Base-by-base conservation (phyloP, 2,113 vertebrate species). In the Delphinus delphis region DNA sequence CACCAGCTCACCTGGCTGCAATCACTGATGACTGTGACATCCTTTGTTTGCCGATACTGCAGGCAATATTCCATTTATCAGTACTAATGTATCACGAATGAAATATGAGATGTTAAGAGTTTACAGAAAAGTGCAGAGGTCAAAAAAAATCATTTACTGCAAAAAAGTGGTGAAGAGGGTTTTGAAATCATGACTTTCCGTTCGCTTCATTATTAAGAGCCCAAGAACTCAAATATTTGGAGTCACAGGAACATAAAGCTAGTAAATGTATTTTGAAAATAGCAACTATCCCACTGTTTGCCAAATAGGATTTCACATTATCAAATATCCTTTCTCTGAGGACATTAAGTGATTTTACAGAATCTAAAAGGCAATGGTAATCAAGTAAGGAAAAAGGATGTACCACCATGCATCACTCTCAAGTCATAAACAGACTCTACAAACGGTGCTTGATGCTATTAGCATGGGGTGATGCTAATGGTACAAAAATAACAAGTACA, bases 211-310 rank as follows among this genome's bases (percentile, higher is more conserved):
- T 85, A 92, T 82, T 91, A 65, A 87, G n/a, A 94, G 63, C 50
- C n/a, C 21, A 85, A 90, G 80, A 96, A 95, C 63, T 82, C 65
- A 95, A 88, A 90, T 96, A 92, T 90, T 77, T 93, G 83, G 88
- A 71, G 50, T 81, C 47, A 33, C 15, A 28, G 60, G 55, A 73
- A 88, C 23, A 92, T 26, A 83, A 91, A 94, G 31, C 87, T 73
- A 41, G 58, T 62, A 96, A 92, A 67, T 38, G 47, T 91, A 85
- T 84, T 97, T 96, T 90, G 67, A 77, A 97, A 96, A 95, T 18
- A 84, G 70, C 73, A 90, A 81, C 74, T 70, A 87, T 47, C 36
- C 71, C 26, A 92, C 38, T 77, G 47, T 92, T 96, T 86, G 62
- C 77, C 55, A 92, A 97, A 95, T 33, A 96, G 86, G 28, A 97